Evolutionary conservation across 1,140 invertebrate genomes (phyloP), one percentile per base, ranked within the genome.

Genomic region (Pseudomyrmex dendroicus): DNA sequence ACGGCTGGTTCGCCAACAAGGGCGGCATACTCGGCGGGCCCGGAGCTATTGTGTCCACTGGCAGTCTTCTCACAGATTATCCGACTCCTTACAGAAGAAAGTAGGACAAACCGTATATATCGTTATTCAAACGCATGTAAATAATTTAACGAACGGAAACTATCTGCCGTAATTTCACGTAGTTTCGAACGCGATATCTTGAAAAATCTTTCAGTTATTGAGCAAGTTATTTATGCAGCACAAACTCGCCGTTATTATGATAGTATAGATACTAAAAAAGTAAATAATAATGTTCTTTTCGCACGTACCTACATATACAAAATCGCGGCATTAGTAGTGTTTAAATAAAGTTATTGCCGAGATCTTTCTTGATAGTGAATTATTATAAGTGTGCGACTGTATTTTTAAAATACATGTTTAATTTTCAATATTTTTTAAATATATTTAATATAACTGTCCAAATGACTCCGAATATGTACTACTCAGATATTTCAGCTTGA

Each of bases 1-100:
- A 93, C 50, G 92, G 92, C 15, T 93, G 92, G 92, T 89, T 93
- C 25, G 87, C 92, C 2, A 93, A 93, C 56, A 93, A 93, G 59
- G 93, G 92, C 1, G 92, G 92, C 10, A 87, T 93, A 72, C 83
- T 93, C 0, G 92, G 92, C 7, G 92, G 91, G 8, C 92, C 93
- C 13, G 93, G 92, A 1, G 91, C 91, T 0, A 89, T 93, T 86
- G 54, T 92, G 0, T 93, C 93, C 0, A 93, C 93, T 0, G 92
- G 93, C 2, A 91, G 91, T 72, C 56, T 93, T 0, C 83, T 93
- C 8, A 93, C 93, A 2, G 93, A 93, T 86, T 93, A 93, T 84
- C 92, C 93, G 20, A 89, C 89, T 0, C 82, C 92, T 44, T 93
- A 93, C 67, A 90, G 84, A 77, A 91, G 90, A 72, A 87, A 87